Percentiles rank a stretch among this genome's conserved stretches.
Evolutionary conservation across 2,797 vertebrate species (phyloP).

Genomic region (Sebastes itinus): DNA sequence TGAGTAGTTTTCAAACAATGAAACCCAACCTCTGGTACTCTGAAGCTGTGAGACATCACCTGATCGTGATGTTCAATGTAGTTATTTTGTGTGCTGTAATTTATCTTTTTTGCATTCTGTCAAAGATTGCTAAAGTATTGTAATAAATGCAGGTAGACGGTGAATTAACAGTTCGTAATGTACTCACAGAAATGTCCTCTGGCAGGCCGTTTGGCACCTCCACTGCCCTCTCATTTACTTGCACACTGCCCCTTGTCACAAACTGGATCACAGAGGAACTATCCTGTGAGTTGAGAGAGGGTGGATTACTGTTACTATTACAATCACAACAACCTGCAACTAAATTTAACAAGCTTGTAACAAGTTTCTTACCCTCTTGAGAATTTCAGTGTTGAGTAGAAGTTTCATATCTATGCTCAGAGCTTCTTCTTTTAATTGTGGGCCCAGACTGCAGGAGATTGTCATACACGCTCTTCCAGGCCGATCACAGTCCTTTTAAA

Average conservation of each 20-base stretch:
- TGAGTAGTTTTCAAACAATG: background rate
- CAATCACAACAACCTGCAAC: background rate
- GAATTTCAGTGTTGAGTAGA: conserved; percentile 95
- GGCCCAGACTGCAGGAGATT: conserved; percentile 89
- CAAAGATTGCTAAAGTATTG: background rate
- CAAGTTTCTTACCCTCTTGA: conserved; percentile 87
- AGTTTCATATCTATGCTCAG: conserved; percentile 89
- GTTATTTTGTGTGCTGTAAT: background rate
- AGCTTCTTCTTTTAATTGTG: conserved; percentile 91
- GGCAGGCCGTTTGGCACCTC: conserved; percentile 88
- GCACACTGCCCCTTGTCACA: conserved; percentile 88
- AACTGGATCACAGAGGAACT: conserved; percentile 97
- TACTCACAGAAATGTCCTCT: conserved; percentile 92
- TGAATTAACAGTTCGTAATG: background rate
- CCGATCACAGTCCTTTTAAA: conserved; percentile 91
- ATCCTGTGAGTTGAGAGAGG: conserved; percentile 81
- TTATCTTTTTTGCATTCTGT: background rate
- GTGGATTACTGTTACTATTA: background rate
- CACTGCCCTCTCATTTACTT: conserved; percentile 85
- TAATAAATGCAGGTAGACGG: background rate
- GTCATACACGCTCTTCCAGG: conserved; percentile 89
- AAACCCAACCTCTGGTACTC: background rate
- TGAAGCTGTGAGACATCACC: background rate
- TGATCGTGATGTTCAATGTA: background rate
- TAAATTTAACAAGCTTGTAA: background rate